A percentile compares a stretch with the other conserved stretches of the same genome.
Evolutionary conservation across 2,797 vertebrate genomes (phyloP).

Genomic region (Chaetodon trifasciatus): DNA sequence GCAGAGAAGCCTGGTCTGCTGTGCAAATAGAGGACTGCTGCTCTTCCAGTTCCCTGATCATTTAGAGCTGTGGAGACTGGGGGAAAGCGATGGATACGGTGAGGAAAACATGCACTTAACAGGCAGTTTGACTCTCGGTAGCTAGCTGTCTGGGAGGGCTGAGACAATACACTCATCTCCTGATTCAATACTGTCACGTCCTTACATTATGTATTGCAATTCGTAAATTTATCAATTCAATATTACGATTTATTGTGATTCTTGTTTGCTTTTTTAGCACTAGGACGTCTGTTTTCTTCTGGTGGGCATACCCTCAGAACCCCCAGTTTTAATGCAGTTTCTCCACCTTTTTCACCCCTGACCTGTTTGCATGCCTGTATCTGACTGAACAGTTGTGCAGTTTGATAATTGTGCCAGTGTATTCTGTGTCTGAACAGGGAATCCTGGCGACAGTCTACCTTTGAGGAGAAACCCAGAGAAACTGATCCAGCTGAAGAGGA

Average conservation of each 20-base stretch:
- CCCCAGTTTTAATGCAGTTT: too few relatives aligned
- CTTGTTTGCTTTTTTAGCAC: too few relatives aligned
- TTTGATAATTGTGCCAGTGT: not conserved
- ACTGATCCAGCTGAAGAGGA: constrained; percentile 92
- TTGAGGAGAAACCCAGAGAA: constrained; percentile 91
- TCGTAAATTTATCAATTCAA: too few relatives aligned
- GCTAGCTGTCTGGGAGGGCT: too few relatives aligned
- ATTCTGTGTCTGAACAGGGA: constrained; percentile 79
- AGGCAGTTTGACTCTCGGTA: too few relatives aligned
- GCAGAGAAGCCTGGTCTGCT: constrained; percentile 89
- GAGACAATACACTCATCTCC: too few relatives aligned
- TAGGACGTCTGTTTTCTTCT: too few relatives aligned
- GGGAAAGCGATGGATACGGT: constrained; percentile 89
- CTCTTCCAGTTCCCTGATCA: constrained; percentile 94
- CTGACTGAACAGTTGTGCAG: not conserved
- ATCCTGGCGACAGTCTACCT: constrained; percentile 87
- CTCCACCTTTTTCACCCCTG: too few relatives aligned
- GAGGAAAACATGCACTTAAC: constrained; percentile 41
- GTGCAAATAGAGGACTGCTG: constrained; percentile 90
- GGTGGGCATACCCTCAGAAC: too few relatives aligned
- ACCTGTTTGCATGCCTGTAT: not conserved
- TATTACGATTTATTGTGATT: too few relatives aligned
- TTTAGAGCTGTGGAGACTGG: constrained; percentile 94
- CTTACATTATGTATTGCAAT: too few relatives aligned
- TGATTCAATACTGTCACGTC: too few relatives aligned